Evolutionary conservation across 2,888 invertebrate genomes (phyloP).

Genomic region (Neocrepidodera transversa): DNA sequence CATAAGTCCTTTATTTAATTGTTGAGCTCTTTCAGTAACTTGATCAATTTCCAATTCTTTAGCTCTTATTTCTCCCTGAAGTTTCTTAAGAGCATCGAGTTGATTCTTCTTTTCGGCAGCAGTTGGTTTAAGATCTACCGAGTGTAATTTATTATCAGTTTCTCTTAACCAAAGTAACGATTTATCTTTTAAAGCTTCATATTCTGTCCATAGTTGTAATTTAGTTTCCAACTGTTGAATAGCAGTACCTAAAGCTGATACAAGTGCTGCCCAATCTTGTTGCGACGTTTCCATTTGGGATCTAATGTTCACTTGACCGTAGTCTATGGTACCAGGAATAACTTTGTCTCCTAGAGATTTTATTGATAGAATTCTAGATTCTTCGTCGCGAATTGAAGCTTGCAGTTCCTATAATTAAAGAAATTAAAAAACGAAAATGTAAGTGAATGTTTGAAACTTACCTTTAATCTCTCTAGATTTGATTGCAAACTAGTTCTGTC

Average conservation of each 20-base stretch:
- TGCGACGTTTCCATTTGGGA: conserved; percentile 87
- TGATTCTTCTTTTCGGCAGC: conserved; percentile 85
- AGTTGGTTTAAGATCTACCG: conserved; percentile 84
- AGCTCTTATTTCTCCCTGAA: conserved; percentile 89
- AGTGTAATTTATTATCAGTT: conserved; percentile 86
- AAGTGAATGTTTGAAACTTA: conserved; percentile 25
- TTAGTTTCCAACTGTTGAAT: conserved; percentile 83
- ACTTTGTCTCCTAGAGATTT: conserved; percentile 88
- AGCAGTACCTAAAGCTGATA: conserved; percentile 77
- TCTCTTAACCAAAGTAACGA: conserved; percentile 88
- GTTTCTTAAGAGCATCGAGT: conserved; percentile 76
- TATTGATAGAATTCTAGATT: conserved; percentile 81
- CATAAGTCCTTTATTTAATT: conserved; percentile 76
- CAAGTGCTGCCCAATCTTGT: conserved; percentile 87
- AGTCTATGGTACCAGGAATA: conserved; percentile 82
- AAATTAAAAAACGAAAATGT: conserved; percentile 4
- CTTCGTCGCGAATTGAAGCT: conserved; percentile 83
- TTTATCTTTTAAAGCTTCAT: conserved; percentile 84
- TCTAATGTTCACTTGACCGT: conserved; percentile 84
- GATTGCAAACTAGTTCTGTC: conserved; percentile 86
- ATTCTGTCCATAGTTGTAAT: conserved; percentile 90
- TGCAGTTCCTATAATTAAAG: conserved; percentile 68
- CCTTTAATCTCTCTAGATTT: conserved; percentile 82
- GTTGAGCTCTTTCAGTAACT: conserved; percentile 89
- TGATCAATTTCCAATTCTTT: conserved; percentile 93